Evolutionary conservation across 2,888 invertebrate genomes (phyloP).

Genomic region (Hypolimnas misippus): DNA sequence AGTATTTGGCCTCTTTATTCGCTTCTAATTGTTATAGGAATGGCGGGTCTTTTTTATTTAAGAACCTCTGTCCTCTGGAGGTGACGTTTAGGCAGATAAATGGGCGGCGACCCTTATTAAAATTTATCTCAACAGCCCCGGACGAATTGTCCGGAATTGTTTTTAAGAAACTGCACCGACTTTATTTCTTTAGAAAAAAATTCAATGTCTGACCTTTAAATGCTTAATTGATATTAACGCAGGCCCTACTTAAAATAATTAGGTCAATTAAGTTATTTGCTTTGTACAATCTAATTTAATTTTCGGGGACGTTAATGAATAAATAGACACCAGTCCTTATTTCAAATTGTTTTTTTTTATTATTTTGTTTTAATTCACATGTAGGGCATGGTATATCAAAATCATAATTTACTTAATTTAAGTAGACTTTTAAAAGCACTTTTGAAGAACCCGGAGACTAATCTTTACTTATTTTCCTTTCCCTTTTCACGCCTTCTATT

Average conservation of each 20-base stretch:
- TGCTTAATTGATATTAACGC: not conserved
- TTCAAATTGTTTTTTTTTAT: not conserved
- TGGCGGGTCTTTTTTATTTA: conserved; percentile 25
- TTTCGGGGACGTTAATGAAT: not conserved
- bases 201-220: not conserved
- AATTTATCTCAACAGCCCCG: conserved; percentile 39
- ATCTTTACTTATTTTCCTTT: too few relatives aligned
- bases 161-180: conserved; percentile 16
- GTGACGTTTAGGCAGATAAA: conserved; percentile 43
- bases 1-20: conserved; percentile 2
- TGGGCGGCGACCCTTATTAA: conserved; percentile 41
- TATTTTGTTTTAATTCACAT: too few relatives aligned
- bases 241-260: not conserved
- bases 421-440: too few relatives aligned
- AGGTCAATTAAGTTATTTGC: not conserved
- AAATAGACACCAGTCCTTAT: not conserved
- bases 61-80: conserved; percentile 23
- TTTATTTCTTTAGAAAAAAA: not conserved
- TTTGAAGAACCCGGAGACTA: too few relatives aligned
- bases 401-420: too few relatives aligned
- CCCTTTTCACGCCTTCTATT: too few relatives aligned
- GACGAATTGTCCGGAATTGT: conserved; percentile 21
- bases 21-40: conserved; percentile 19
- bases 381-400: too few relatives aligned
- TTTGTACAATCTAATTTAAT: not conserved